Conservation (phyloP, 2,888 invertebrate species). For the Lepidonotus clava region DNA sequence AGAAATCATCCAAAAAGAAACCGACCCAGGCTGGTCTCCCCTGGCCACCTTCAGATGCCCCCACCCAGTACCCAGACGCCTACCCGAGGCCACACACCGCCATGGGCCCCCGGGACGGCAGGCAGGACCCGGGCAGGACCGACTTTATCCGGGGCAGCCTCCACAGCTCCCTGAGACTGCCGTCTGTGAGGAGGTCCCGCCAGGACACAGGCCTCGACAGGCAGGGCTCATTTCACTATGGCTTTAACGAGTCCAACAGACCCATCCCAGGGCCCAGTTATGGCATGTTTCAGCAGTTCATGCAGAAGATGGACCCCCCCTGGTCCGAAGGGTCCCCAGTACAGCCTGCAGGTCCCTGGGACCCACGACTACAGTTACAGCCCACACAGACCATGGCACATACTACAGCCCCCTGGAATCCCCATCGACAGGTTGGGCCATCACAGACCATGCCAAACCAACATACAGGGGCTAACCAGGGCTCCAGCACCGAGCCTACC, state of each 20-base stretch:
- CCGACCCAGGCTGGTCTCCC: not conserved
- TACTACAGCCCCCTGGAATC: too few relatives aligned
- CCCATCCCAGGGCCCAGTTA: not conserved
- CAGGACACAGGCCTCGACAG: not conserved
- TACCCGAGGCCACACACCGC: not conserved
- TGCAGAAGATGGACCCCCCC: too few relatives aligned
- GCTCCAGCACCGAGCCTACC: too few relatives aligned
- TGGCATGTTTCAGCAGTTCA: constrained; percentile 11
- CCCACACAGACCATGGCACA: too few relatives aligned
- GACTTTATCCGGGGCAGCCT: constrained; percentile 24
- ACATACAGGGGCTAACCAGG: too few relatives aligned
- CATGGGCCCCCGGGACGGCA: not conserved
- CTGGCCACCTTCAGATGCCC: not conserved
- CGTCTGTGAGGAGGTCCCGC: not conserved
- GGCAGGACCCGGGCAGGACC: not conserved
- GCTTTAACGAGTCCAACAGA: not conserved
- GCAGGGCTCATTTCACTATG: constrained; percentile 9
- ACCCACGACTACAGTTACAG: too few relatives aligned
- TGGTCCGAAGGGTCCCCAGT: too few relatives aligned
- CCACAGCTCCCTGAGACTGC: constrained; percentile 3
- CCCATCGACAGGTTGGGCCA: too few relatives aligned
- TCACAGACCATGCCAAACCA: too few relatives aligned
- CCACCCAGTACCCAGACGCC: not conserved
- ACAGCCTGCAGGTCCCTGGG: too few relatives aligned
- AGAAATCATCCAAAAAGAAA: not conserved